Percentiles rank a stretch among this genome's conserved stretches.
These are phyloP conservation scores for Fopius arisanus DNA, from an alignment of 1,140 invertebrate species.

Conservation along the genomic window DNA sequence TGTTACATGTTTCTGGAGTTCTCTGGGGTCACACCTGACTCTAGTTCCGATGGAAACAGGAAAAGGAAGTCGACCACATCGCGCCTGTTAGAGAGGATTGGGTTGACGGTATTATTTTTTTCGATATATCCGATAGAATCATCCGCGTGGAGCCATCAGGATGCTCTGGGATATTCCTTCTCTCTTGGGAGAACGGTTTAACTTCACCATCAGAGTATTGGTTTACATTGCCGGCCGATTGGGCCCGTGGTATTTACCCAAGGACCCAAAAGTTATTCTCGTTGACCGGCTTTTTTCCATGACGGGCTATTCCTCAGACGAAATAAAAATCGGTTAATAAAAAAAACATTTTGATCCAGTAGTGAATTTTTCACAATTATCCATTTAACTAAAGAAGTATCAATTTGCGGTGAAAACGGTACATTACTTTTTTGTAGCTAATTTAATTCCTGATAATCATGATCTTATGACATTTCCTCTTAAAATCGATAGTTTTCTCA, in stretches of 20 bases:
- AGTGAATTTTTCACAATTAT: too few species aligned
- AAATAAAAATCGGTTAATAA: too few species aligned
- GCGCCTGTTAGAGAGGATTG: slow-evolving; percentile 30
- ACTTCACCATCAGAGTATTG: slow-evolving; percentile 45
- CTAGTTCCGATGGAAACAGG: slow-evolving; percentile 53
- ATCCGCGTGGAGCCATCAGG: slow-evolving; percentile 22
- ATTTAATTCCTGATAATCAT: too few species aligned
- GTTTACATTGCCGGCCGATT: slow-evolving; percentile 54
- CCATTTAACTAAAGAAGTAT: too few species aligned
- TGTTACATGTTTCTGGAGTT: not conserved
- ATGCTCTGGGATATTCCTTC: not conserved
- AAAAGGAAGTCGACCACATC: slow-evolving; percentile 56
- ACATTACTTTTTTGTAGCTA: too few species aligned
- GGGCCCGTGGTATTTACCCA: slow-evolving; percentile 49
- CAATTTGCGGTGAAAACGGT: too few species aligned
- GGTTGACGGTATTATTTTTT: slow-evolving; percentile 21
- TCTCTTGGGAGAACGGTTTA: slow-evolving; percentile 17
- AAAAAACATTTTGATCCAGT: too few species aligned
- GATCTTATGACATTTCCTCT: too few species aligned
- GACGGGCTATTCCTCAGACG: too few species aligned
- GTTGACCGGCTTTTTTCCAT: too few species aligned
- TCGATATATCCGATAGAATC: slow-evolving; percentile 19
- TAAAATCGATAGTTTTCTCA: too few species aligned
- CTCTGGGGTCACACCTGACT: slow-evolving; percentile 47
- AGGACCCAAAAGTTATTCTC: slow-evolving; percentile 15